These are phyloP conservation scores for Oncorhynchus gorbuscha DNA, from an alignment of 2,113 vertebrate genomes.

Conservation along the genomic window DNA sequence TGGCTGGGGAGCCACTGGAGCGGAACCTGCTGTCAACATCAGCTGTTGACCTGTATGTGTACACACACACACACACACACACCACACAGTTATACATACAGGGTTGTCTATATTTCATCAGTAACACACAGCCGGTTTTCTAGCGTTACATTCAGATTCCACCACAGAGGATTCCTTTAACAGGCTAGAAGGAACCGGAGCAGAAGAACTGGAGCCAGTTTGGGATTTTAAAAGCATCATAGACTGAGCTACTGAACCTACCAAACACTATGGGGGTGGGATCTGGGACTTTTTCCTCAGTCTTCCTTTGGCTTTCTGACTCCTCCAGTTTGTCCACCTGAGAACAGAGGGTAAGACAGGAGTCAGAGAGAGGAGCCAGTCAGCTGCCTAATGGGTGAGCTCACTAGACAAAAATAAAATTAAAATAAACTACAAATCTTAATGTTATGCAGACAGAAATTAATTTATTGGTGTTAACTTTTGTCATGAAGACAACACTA, in stretches of 20 bases:
- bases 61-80: too few species aligned
- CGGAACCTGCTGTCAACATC: too few species aligned
- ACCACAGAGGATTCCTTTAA: too few species aligned
- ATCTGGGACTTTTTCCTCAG: slow-evolving; percentile 82
- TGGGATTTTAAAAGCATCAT: background rate
- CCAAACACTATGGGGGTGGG: slow-evolving; percentile 82
- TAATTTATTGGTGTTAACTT: background rate
- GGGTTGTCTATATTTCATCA: background rate
- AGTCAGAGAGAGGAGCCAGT: background rate
- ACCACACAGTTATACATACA: too few species aligned
- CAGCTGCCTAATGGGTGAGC: too few species aligned
- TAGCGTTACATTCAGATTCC: background rate
- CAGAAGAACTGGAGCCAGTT: too few species aligned
- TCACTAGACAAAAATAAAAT: background rate
- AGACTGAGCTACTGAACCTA: slow-evolving; percentile 62
- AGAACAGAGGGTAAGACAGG: slow-evolving; percentile 19
- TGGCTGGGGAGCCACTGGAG: too few species aligned
- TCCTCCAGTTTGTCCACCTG: slow-evolving; percentile 90
- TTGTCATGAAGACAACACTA: background rate
- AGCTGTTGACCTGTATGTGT: too few species aligned
- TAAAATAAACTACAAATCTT: too few species aligned
- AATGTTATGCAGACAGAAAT: background rate
- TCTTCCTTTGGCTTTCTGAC: slow-evolving; percentile 81
- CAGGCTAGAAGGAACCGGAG: too few species aligned
- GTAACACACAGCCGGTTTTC: background rate